Base-by-base conservation (phyloP, 2,113 vertebrate species). In the Isichthys henryi region DNA sequence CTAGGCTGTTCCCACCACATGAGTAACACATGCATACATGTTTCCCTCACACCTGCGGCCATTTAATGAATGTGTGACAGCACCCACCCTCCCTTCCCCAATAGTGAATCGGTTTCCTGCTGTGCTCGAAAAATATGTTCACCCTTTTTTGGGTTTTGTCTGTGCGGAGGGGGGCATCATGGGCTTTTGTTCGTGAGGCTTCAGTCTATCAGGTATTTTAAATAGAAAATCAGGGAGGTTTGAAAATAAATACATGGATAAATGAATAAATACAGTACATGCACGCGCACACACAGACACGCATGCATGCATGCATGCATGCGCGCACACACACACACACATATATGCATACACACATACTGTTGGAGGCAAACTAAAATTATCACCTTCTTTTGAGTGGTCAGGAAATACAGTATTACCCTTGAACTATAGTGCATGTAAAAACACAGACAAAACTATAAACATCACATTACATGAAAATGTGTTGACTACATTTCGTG, bases 1-100 rank as follows among this genome's bases (percentile, higher is more conserved):
- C 35, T 5, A n/a, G 46, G 52, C 31, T 13, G 13, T 58, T 27
- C 80, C 90, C 80, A 23, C n/a, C 10, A 23, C 46, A 39, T 31
- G 31, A 86, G n/a, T 39, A 88, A n/a, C 80, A 86, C 58, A 86
- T 88, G 88, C 56, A 19, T 74, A 84, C 52, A 58, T 84, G 88
- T 27, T 62, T 80, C 88, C 9, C 43, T 90, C 88, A 85, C 49
- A 35, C 87, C 88, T 86, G 35, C 10, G 9, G 52, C 56, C 10
- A 58, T 48, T 15, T 77, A 82, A 86, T 53, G 56, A 86, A 52
- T 10, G 62, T 17, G 43, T 50, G 80, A 53, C 83, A 43, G 56
- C 31, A 5, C 1, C 17, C 43, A n/a, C 62, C 52, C 27, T n/a
- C 39, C 50, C 21, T 2, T 11, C 58, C 58, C 23, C 23, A 27